Base-by-base conservation (phyloP, 2,797 vertebrate species). In the Carcharodon carcharias region DNA sequence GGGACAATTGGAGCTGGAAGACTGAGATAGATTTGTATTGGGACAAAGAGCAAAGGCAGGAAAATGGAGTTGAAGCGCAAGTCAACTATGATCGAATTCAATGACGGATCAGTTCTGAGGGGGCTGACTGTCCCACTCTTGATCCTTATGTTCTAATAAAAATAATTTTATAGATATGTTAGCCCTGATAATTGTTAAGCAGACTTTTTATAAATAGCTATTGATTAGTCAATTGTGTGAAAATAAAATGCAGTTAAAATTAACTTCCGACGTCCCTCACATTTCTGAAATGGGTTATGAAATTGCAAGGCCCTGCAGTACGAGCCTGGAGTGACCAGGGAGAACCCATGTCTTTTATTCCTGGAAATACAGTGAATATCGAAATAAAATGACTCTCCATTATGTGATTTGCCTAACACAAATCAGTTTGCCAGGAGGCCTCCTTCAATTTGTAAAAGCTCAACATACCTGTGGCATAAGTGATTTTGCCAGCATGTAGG, bases 391-490 rank as follows among this genome's bases (percentile, higher is more conserved):
- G 6, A 96, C 28, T 31, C 0, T 69, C n/a, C 56, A 87, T 54
- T 40, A 40, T 61, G n/a, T 63, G 28, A 82, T n/a, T 26, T 23
- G 16, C 18, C 35, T 65, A 45, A 63, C 31, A 67, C 1, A 50
- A 65, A 65, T 28, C 12, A 28, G 45, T 85, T 9, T 82, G 65
- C 26, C 73, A 35, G 23, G 69, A 45, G 21, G 56, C 14, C 65
- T 82, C 2, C 54, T 54, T 61, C 1, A 56, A 3, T 1, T 40
- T n/a, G 9, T 16, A 16, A 95, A 89, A 18, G 56, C 73, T 96
- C 14, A 93, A 96, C 96, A 97, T 98, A 99, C 99, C 98, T 99
- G 99, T 73, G 99, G 99, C 99, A 99, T 99, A 95, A 99, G 97
- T 4, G 99, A 99, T 96, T 99, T 99, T 95, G 99, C 99, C 97